Evolutionary conservation across 2,797 vertebrate genomes (phyloP).

Genomic region (Esox lucius): DNA sequence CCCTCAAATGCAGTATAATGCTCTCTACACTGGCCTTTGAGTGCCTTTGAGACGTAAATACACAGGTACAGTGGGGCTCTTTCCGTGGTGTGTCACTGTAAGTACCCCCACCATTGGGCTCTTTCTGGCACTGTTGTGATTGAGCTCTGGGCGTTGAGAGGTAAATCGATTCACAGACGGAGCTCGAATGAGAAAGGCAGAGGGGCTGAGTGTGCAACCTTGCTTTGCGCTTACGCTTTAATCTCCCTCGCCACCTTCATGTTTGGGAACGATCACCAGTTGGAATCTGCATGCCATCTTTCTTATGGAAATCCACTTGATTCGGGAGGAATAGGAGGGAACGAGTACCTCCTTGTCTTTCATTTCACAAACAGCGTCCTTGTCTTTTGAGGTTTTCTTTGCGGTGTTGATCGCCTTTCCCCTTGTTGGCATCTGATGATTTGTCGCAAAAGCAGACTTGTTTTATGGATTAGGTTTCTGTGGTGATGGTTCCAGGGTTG

Average conservation of each 20-base stretch:
- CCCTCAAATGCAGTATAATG: conserved; percentile 77
- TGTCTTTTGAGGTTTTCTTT: conserved; percentile 88
- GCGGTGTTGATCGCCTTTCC: conserved; percentile 92
- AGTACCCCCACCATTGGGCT: conserved; percentile 76
- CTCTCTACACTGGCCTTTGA: conserved; percentile 75
- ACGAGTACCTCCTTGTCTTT: conserved; percentile 81
- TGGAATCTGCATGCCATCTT: conserved; percentile 93
- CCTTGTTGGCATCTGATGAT: conserved; percentile 97
- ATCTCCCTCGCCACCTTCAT: conserved; percentile 90
- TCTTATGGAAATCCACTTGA: conserved; percentile 98
- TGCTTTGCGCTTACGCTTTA: conserved; percentile 86
- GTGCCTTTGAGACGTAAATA: conserved; percentile 79
- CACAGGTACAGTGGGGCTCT: conserved; percentile 74
- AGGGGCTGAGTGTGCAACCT: conserved; percentile 87
- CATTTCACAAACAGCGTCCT: conserved; percentile 90
- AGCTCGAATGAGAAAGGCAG: conserved; percentile 78
- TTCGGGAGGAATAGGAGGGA: conserved; percentile 55
- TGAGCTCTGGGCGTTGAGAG: conserved; percentile 84
- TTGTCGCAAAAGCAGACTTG: conserved; percentile 90
- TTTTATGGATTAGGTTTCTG: conserved; percentile 91
- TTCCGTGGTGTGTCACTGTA: conserved; percentile 81
- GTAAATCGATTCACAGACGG: conserved; percentile 90
- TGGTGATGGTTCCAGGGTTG: conserved; percentile 60
- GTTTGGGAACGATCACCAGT: conserved; percentile 91
- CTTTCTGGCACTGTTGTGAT: conserved; percentile 85